A percentile compares a stretch with the other conserved stretches of the same genome.
phyloP scores from a whole-genome alignment of 1,140 invertebrate species.

The Zaprionus nigranus region DNA sequence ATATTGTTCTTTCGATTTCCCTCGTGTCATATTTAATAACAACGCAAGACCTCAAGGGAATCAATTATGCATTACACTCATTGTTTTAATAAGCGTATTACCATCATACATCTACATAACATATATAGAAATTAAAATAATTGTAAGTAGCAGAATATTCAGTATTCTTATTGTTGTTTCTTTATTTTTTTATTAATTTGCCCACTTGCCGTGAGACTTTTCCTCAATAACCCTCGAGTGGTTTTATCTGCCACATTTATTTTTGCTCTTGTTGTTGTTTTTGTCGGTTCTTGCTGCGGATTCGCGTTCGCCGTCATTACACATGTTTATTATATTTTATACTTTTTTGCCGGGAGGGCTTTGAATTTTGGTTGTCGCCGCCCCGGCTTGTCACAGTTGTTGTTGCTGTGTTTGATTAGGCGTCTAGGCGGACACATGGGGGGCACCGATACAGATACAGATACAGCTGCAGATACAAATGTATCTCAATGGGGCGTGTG shows the following conservation, averaged over 20 bases:
- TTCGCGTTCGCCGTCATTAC: conserved; percentile 47
- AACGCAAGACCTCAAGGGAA: conserved; percentile 12
- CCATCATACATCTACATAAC: not conserved
- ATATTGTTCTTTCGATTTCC: conserved; percentile 21
- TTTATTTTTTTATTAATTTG: conserved; percentile 47
- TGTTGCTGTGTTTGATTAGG: conserved; percentile 72
- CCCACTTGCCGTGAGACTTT: conserved; percentile 43
- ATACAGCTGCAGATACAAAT: conserved; percentile 22
- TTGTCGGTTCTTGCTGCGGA: conserved; percentile 17
- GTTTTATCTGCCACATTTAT: conserved; percentile 33
- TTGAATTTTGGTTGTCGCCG: conserved; percentile 65
- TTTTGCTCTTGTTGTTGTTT: conserved; percentile 21
- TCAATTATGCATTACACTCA: not conserved
- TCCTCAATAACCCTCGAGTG: conserved; percentile 43
- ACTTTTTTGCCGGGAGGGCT: conserved; percentile 43
- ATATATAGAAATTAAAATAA: not conserved
- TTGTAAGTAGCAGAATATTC: not conserved
- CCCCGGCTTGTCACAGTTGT: conserved; percentile 33
- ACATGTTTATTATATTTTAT: conserved; percentile 63
- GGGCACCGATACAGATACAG: conserved; percentile 39
- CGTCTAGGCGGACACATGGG: conserved; percentile 77
- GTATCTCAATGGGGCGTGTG: conserved; percentile 26
- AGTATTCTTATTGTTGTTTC: not conserved
- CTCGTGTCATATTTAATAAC: conserved; percentile 8
- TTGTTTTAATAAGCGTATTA: conserved; percentile 2